A percentile compares a stretch with the other conserved stretches of the same genome.
These are phyloP conservation scores for Agapetus fuscipes DNA, from an alignment of 2,888 invertebrate species.

Conservation along the genomic window DNA sequence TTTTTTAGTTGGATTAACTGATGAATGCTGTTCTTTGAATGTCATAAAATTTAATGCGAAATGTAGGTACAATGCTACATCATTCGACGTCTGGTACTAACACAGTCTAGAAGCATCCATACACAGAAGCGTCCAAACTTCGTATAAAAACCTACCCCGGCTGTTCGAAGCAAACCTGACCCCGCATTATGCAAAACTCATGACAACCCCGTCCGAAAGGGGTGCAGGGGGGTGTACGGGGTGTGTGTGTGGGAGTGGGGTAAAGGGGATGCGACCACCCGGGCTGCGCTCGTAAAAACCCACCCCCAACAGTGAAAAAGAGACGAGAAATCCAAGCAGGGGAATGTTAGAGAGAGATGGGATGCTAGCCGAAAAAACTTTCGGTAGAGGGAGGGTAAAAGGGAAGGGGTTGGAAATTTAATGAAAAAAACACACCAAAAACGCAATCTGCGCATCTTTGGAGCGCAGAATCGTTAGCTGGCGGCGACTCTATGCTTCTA, in stretches of 20 bases:
- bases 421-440: conserved; percentile 47
- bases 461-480: conserved; percentile 48
- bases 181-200: conserved; percentile 22
- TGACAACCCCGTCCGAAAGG: conserved; percentile 9
- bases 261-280: conserved; percentile 12
- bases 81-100: conserved; percentile 5
- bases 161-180: conserved; percentile 19
- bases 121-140: conserved; percentile 9
- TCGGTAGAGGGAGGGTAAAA: not conserved
- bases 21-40: too few relatives aligned
- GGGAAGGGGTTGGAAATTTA: not conserved
- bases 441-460: conserved; percentile 51
- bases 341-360: conserved; percentile 7
- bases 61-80: too few relatives aligned
- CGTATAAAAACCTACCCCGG: conserved; percentile 18
- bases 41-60: too few relatives aligned
- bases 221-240: not conserved
- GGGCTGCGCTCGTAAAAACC: conserved; percentile 21
- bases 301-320: conserved; percentile 1
- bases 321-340: too few relatives aligned
- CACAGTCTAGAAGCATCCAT: not conserved
- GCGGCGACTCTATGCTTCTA: conserved; percentile 11
- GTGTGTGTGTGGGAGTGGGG: too few relatives aligned
- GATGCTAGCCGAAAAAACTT: conserved; percentile 11
- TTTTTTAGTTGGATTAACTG: too few relatives aligned